A percentile compares a stretch with the other conserved stretches of the same genome.
Conservation (phyloP, 2,797 vertebrate genomes). For the Pelochelys cantorii region DNA sequence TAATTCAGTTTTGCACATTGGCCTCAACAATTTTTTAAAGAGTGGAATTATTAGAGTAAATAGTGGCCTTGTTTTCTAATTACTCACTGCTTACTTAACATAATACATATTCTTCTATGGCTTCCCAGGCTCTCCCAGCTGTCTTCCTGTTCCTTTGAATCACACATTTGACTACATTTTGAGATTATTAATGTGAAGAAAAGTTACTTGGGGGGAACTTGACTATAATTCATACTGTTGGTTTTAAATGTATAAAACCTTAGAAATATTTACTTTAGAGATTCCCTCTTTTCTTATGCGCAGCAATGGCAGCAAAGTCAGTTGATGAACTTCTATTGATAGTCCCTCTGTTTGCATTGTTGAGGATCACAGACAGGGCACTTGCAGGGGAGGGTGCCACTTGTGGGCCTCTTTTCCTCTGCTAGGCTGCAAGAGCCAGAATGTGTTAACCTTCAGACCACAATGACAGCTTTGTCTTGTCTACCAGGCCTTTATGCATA, state of each 20-base stretch:
- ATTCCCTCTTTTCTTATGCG: neutral
- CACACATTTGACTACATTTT: neutral
- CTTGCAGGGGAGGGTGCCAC: neutral
- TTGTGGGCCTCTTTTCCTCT: neutral
- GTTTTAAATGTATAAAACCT: neutral
- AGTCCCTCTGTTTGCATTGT: neutral
- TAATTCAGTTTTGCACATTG: conserved; percentile 33
- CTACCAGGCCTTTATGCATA: neutral
- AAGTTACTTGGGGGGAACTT: neutral
- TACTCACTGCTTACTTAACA: neutral
- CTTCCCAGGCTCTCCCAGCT: neutral
- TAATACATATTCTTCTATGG: neutral
- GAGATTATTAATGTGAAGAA: neutral
- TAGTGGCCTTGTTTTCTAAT: neutral
- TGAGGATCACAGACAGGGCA: neutral
- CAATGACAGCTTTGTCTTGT: neutral
- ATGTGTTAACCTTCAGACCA: neutral
- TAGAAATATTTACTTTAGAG: neutral
- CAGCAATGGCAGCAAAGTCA: neutral
- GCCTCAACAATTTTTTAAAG: conserved; percentile 16
- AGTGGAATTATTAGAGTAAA: neutral
- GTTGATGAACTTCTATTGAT: neutral
- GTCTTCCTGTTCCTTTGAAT: neutral
- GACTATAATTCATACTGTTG: neutral
- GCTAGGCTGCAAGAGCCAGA: neutral